Evolutionary conservation across 2,113 vertebrate genomes (phyloP).

Genomic region (Columbina picui): DNA sequence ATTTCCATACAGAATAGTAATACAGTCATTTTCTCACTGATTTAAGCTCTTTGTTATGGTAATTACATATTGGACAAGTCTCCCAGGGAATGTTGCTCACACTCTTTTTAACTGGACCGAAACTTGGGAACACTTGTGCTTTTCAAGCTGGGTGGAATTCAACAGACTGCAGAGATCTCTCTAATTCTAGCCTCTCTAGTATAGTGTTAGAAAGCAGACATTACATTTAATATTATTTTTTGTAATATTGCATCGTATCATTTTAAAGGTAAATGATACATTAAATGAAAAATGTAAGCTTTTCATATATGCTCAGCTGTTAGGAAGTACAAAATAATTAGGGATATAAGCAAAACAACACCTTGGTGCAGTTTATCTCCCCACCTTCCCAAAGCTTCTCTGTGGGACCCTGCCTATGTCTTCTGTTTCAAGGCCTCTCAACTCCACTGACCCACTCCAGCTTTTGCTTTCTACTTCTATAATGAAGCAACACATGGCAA

Average conservation of each 20-base stretch:
- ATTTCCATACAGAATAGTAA: not conserved
- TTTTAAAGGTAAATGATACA: not conserved
- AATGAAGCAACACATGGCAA: not conserved
- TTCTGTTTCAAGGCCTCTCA: not conserved
- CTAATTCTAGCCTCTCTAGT: not conserved
- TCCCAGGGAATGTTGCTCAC: not conserved
- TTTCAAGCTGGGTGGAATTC: not conserved
- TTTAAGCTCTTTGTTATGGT: not conserved
- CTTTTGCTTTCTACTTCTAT: not conserved
- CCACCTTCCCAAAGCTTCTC: not conserved
- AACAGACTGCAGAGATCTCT: not conserved
- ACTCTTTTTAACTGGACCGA: not conserved
- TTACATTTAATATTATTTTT: not conserved
- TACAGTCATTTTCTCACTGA: constrained; percentile 18
- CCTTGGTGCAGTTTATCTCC: not conserved
- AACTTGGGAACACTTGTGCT: not conserved
- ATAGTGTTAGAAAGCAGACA: not conserved
- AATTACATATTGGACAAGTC: constrained; percentile 50
- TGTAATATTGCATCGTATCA: not conserved
- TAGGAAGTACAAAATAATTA: not conserved
- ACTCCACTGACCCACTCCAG: not conserved
- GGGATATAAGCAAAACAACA: not conserved
- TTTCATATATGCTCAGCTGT: not conserved
- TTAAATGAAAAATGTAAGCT: not conserved
- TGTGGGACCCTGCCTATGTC: not conserved